phyloP scores from a whole-genome alignment of 2,113 vertebrate genomes.

The Cyphomyrus plagiostoma region DNA sequence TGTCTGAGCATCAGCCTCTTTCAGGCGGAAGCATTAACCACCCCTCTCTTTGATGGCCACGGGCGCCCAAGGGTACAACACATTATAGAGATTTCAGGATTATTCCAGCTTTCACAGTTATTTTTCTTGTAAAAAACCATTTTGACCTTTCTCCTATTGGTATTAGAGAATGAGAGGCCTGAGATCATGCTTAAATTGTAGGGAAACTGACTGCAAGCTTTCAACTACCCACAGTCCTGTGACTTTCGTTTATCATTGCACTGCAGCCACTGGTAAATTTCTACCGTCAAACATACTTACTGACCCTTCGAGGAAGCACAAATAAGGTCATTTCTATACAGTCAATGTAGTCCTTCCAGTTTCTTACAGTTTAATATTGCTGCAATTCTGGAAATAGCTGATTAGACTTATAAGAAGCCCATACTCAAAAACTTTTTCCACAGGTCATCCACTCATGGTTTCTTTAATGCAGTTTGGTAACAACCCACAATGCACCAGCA shows the following conservation, averaged over 20 bases:
- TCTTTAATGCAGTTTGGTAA: neutral
- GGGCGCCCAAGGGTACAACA: neutral
- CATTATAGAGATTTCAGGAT: constrained; percentile 17
- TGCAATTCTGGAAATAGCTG: neutral
- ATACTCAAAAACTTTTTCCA: neutral
- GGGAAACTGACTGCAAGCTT: constrained; percentile 23
- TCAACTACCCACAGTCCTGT: constrained; percentile 23
- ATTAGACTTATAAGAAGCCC: neutral
- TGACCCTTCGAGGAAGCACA: neutral
- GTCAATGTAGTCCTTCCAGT: neutral
- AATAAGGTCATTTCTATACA: neutral
- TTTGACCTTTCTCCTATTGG: constrained; percentile 40
- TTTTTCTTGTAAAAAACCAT: constrained; percentile 26
- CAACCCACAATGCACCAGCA: neutral
- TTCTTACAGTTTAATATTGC: neutral
- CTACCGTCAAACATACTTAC: neutral
- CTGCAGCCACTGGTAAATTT: neutral
- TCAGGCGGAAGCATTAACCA: constrained; percentile 7
- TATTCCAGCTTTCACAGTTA: constrained; percentile 23
- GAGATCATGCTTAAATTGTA: constrained; percentile 26
- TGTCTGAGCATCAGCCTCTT: neutral
- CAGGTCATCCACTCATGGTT: neutral
- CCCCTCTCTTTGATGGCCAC: constrained; percentile 15
- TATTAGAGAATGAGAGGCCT: constrained; percentile 34
- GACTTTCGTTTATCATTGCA: constrained; percentile 26